Conservation (phyloP, 2,888 invertebrate species). For the Caenorhabditis parvicauda region DNA sequence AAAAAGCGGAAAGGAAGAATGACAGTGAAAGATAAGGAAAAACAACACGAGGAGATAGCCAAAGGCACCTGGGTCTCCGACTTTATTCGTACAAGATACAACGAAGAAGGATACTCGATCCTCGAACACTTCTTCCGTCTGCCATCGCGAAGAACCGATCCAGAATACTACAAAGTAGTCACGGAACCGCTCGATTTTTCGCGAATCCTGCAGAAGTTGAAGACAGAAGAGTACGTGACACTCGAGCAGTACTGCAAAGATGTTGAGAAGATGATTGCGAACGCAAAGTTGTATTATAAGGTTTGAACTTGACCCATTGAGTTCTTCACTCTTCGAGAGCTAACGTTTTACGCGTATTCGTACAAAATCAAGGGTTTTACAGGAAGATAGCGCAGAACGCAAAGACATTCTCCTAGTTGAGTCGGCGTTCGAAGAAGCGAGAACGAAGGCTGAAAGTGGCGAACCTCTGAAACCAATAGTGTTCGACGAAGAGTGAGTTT, state of each 20-base stretch:
- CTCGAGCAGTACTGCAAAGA: slow-evolving; percentile 86
- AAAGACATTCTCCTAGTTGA: slow-evolving; percentile 85
- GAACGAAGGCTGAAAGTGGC: slow-evolving; percentile 21
- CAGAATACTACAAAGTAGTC: slow-evolving; percentile 73
- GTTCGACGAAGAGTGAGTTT: slow-evolving; percentile 9
- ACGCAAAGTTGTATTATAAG: slow-evolving; percentile 91
- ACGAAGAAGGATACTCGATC: slow-evolving; percentile 1
- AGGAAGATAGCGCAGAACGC: slow-evolving; percentile 79
- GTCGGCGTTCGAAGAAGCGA: slow-evolving; percentile 69
- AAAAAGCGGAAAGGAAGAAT: slow-evolving; percentile 32
- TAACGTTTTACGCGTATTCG: neutral
- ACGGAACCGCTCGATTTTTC: slow-evolving; percentile 90
- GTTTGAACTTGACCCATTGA: slow-evolving; percentile 59
- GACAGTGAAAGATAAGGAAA: slow-evolving; percentile 23
- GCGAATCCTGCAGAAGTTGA: slow-evolving; percentile 90
- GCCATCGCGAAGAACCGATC: slow-evolving; percentile 61
- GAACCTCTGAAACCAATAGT: slow-evolving; percentile 20
- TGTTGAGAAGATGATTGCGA: slow-evolving; percentile 84
- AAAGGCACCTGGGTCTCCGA: slow-evolving; percentile 16
- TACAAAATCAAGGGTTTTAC: slow-evolving; percentile 12
- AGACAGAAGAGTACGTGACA: slow-evolving; percentile 92
- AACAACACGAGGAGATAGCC: slow-evolving; percentile 12
- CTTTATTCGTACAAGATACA: slow-evolving; percentile 6
- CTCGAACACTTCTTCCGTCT: slow-evolving; percentile 15
- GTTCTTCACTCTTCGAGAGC: too few relatives aligned